Conservation (phyloP, 1,140 invertebrate species). For the Ooceraea biroi region DNA sequence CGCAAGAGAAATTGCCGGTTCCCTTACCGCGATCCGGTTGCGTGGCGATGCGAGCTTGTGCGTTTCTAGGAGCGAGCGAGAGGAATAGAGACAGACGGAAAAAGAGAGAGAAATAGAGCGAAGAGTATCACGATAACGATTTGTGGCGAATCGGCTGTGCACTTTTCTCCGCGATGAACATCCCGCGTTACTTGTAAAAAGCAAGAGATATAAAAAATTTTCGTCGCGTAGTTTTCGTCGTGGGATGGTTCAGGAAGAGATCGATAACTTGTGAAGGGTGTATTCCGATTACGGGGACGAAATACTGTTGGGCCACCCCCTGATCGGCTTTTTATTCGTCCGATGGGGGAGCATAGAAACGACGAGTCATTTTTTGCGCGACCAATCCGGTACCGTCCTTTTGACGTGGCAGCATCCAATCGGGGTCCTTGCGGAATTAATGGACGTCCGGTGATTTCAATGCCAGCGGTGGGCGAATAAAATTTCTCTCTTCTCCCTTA, state of each 20-base stretch:
- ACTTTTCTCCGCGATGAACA: background rate
- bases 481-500: background rate
- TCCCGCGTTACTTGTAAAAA: background rate
- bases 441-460: background rate
- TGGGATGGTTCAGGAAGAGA: background rate
- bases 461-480: background rate
- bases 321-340: background rate
- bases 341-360: background rate
- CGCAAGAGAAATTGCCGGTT: constrained; percentile 52
- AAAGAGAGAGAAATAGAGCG: too few species aligned
- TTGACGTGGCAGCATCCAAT: background rate
- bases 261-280: background rate
- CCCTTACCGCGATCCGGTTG: constrained; percentile 20
- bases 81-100: background rate
- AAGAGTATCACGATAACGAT: constrained; percentile 28
- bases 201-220: background rate
- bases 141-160: background rate
- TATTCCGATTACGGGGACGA: background rate
- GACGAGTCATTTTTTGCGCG: background rate
- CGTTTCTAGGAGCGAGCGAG: background rate
- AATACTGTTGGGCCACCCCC: background rate
- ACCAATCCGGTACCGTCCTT: background rate
- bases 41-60: constrained; percentile 14
- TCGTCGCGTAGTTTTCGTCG: background rate
- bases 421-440: background rate